phyloP scores from a whole-genome alignment of 2,797 vertebrate species.

The Bradypus variegatus region DNA sequence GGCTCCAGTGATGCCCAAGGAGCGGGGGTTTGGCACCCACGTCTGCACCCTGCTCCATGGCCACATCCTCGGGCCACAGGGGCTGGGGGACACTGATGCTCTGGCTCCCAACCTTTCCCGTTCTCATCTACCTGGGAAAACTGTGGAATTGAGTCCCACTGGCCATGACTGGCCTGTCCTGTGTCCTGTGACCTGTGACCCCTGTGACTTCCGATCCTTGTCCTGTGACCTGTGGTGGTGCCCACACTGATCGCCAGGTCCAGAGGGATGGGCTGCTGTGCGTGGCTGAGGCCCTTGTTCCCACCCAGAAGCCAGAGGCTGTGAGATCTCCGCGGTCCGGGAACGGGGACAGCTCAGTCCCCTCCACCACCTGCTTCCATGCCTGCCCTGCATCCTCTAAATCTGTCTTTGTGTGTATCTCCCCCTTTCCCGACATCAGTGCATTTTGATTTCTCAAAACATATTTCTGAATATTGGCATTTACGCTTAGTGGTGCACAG shows the following conservation, averaged over 20 bases:
- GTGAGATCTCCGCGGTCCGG: accelerated
- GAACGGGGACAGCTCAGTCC: accelerated
- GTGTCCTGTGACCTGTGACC: neutral
- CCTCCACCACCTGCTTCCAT: accelerated
- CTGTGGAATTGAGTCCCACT: neutral
- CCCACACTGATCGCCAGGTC: accelerated
- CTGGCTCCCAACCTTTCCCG: neutral
- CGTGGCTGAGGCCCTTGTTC: no score
- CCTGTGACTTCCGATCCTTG: neutral
- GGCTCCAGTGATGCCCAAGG: accelerated
- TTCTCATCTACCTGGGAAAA: neutral
- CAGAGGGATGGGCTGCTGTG: accelerated
- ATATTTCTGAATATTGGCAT: neutral
- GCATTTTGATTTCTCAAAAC: neutral
- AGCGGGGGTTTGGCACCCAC: accelerated
- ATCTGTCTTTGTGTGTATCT: no score
- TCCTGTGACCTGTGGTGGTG: neutral
- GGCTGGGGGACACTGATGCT: accelerated
- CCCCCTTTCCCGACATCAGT: neutral
- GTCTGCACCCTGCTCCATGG: accelerated
- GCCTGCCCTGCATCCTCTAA: no score
- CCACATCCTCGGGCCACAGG: neutral
- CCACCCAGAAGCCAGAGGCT: accelerated
- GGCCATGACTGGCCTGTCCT: accelerated
- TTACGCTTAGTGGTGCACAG: accelerated